Evolutionary conservation across 2,113 vertebrate genomes (phyloP).

Genomic region (Brachirus orientalis): DNA sequence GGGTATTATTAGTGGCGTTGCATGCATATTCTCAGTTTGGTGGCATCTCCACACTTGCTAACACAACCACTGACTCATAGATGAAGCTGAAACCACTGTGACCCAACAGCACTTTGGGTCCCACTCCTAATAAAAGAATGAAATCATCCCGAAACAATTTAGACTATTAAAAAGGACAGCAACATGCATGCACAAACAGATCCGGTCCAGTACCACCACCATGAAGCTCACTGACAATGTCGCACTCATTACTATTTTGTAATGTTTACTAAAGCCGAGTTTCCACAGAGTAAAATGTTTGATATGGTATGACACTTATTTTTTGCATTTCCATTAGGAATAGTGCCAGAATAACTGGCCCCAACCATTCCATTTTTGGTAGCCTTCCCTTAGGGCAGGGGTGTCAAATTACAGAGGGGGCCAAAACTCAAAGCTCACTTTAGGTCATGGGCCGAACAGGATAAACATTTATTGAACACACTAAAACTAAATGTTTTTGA

Average conservation of each 20-base stretch:
- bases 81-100: constrained; percentile 6
- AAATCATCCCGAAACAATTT: background rate
- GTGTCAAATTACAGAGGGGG: background rate
- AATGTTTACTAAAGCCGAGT: no score
- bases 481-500: background rate
- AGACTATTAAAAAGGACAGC: background rate
- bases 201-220: background rate
- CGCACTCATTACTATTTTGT: no score
- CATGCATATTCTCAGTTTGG: constrained; percentile 57
- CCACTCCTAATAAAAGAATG: constrained; percentile 46
- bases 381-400: background rate
- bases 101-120: constrained; percentile 35
- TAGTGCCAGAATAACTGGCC: no score
- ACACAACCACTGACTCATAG: constrained; percentile 51
- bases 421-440: constrained; percentile 14
- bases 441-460: no score
- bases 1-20: constrained; percentile 70
- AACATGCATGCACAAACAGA: background rate
- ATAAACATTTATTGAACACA: constrained; percentile 8
- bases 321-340: no score
- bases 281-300: no score
- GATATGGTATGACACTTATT: no score
- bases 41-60: constrained; percentile 52
- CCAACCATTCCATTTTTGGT: no score
- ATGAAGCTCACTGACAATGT: no score